Evolutionary conservation across 2,888 invertebrate species (phyloP).

Genomic region (Mythimna loreyi): DNA sequence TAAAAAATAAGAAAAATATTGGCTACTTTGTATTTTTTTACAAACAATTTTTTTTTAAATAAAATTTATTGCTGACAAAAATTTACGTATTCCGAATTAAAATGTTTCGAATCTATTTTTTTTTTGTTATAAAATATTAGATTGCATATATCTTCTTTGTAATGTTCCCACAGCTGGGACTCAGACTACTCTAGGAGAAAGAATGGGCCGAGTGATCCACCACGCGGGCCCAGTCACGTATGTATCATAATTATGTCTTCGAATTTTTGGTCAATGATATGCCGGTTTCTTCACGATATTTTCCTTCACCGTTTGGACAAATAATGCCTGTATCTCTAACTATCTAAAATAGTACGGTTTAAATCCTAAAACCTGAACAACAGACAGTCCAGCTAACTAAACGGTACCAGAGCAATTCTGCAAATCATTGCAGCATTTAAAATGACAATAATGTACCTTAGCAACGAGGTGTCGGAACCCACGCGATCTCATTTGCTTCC

Average conservation of each 20-base stretch:
- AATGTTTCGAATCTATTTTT: background rate
- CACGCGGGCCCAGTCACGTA: too few species aligned
- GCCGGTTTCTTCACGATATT: too few species aligned
- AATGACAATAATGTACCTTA: slow-evolving; percentile 44
- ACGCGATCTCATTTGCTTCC: slow-evolving; percentile 35
- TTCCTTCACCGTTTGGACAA: too few species aligned
- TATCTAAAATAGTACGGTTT: background rate
- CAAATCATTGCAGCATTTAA: slow-evolving; percentile 49
- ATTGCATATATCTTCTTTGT: too few species aligned
- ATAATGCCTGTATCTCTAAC: background rate
- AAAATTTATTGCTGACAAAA: background rate
- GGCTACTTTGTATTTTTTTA: background rate
- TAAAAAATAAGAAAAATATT: too few species aligned
- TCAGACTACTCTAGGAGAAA: too few species aligned
- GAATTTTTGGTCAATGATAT: too few species aligned
- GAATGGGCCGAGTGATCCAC: too few species aligned
- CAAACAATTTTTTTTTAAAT: background rate
- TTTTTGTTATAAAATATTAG: background rate
- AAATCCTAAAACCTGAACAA: background rate
- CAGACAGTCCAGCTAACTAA: background rate
- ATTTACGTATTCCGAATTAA: background rate
- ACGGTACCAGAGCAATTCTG: slow-evolving; percentile 4
- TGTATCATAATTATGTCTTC: too few species aligned
- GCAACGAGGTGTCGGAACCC: slow-evolving; percentile 38
- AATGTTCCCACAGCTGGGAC: too few species aligned